Evolutionary conservation across 2,888 invertebrate species (phyloP), one percentile per base, ranked within the genome.

Genomic region (Thecophora atra): DNA sequence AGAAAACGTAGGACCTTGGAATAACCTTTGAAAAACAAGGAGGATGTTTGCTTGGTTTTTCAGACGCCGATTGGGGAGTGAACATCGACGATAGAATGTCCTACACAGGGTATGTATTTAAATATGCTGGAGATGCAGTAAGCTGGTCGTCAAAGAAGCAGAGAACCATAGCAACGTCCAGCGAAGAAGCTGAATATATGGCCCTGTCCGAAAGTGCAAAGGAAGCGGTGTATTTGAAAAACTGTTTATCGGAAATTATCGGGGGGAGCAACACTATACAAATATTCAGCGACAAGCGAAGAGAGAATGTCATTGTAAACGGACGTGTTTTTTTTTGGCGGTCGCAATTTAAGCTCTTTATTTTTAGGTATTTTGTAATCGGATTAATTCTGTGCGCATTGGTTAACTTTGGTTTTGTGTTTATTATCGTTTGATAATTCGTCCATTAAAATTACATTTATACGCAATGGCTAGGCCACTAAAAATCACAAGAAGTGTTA

Each of bases 81-180:
- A 52, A 56, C 56, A 6, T 26, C 0, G 67, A 70, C 1, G 75
- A 74, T 60, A n/a, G 76, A 37, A 76, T 64, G 24, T 77, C 77
- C 0, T 77, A 73, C 52, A 73, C 73, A 3, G 75, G 72, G 8
- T 75, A 51, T 17, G 68, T 52, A 5, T 76, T 76, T 26, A 42
- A 72, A 21, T 17, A 74, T 2, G 66, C 66, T 7, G 66, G 68
- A 13, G 63, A 44, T 17, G 73, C 75, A n/a, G 42, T 74, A n/a
- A 64, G 65, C 3, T 77, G 72, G 73, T 72, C 72, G 54, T 72
- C 74, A 2, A 68, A 24, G n/a, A 77, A 74, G 54, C 77, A 77
- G 28, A 21, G n/a, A 26, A 70, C 76, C 5, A 72, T 74, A 0
- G 74, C 74, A 4, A 17, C 75, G 1, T 73, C 74, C n/a, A 24